Evolutionary conservation across 2,797 vertebrate genomes (phyloP).

Genomic region (Lithobates sylvaticus): DNA sequence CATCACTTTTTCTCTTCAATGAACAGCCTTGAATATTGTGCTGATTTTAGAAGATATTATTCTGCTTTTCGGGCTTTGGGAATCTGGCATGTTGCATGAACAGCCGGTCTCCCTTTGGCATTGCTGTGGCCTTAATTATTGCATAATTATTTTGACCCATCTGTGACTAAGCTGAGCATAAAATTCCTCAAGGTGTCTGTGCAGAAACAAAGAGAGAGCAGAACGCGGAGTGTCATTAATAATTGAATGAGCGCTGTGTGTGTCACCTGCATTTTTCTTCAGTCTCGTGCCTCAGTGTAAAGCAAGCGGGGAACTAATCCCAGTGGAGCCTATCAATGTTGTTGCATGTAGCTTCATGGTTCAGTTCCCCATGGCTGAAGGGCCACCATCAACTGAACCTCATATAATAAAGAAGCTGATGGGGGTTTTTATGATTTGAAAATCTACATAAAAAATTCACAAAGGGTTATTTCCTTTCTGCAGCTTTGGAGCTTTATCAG

Average conservation of each 20-base stretch:
- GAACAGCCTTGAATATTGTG: not conserved
- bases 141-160: slow-evolving; percentile 47
- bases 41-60: slow-evolving; percentile 15
- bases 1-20: not conserved
- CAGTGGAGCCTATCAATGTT: not conserved
- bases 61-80: slow-evolving; percentile 15
- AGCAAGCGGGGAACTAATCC: not conserved
- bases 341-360: not conserved
- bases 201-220: not conserved
- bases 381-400: too few relatives aligned
- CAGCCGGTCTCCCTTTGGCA: slow-evolving; percentile 49
- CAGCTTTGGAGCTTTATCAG: too few relatives aligned
- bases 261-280: not conserved
- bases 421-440: too few relatives aligned
- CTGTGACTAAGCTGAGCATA: slow-evolving; percentile 27
- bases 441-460: too few relatives aligned
- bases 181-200: slow-evolving; percentile 22
- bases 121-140: slow-evolving; percentile 52
- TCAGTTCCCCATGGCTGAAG: too few relatives aligned
- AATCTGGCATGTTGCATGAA: slow-evolving; percentile 39
- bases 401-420: too few relatives aligned
- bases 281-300: too few relatives aligned
- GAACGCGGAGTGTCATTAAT: not conserved
- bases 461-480: too few relatives aligned
- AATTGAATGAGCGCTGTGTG: not conserved